phyloP scores from a whole-genome alignment of 2,797 vertebrate genomes.

The Catamblyrhynchus diadema region DNA sequence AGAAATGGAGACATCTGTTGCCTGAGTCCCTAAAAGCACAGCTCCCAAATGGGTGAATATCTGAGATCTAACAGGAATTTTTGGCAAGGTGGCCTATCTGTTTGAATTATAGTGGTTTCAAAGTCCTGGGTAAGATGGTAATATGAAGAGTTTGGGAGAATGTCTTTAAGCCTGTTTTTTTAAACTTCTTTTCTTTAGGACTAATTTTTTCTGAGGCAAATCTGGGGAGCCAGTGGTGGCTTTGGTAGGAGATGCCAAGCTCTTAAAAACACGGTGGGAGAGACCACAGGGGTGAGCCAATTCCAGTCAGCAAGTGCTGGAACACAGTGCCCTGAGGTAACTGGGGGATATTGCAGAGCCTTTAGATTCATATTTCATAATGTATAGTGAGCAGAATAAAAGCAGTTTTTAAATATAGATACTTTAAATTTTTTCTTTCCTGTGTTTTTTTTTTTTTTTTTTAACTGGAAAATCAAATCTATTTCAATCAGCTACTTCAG shows the following conservation, averaged over 20 bases:
- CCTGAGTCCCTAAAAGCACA: neutral
- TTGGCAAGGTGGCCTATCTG: neutral
- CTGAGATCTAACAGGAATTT: neutral
- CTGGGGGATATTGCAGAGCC: neutral
- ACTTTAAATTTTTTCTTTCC: neutral
- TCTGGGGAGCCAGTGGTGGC: neutral
- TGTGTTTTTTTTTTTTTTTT: neutral
- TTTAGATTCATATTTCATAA: neutral
- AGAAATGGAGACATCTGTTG: neutral
- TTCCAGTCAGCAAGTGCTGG: neutral
- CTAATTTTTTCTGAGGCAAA: neutral
- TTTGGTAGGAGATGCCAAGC: neutral
- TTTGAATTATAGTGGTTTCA: neutral
- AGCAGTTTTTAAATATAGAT: neutral
- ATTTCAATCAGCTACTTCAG: neutral
- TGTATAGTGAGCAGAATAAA: neutral
- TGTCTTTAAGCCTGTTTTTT: neutral
- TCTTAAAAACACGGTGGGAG: neutral
- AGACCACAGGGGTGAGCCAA: neutral
- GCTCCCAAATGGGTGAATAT: neutral
- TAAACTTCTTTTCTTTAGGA: neutral
- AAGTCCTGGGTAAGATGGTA: neutral
- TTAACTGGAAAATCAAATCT: neutral
- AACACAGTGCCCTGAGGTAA: neutral
- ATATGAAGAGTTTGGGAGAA: neutral